Percentiles rank a stretch among this genome's conserved stretches.
These are phyloP conservation scores for Cyprinodon tularosa DNA, from an alignment of 2,113 vertebrate species.

Conservation along the genomic window DNA sequence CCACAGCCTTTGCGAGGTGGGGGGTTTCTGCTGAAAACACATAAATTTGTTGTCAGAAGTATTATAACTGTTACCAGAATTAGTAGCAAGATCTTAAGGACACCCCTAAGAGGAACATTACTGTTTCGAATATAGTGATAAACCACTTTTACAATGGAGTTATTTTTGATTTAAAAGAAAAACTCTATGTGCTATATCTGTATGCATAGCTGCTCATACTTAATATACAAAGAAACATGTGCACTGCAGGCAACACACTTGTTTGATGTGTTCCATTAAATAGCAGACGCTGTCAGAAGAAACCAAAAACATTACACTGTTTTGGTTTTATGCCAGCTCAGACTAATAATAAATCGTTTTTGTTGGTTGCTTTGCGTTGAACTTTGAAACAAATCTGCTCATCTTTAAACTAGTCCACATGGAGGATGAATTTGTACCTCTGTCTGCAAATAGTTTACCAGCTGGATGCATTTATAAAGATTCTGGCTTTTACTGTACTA, in stretches of 20 bases:
- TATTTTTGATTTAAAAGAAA: not conserved
- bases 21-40: slow-evolving; percentile 4
- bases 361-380: slow-evolving; percentile 10
- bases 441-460: slow-evolving; percentile 16
- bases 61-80: not conserved
- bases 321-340: slow-evolving; percentile 30
- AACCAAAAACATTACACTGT: slow-evolving; percentile 34
- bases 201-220: too few species aligned
- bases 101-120: not conserved
- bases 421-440: slow-evolving; percentile 31
- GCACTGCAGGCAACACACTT: not conserved
- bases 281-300: slow-evolving; percentile 6
- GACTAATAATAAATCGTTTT: slow-evolving; percentile 48
- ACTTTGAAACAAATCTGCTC: slow-evolving; percentile 46
- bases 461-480: slow-evolving; percentile 28
- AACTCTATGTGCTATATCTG: too few species aligned
- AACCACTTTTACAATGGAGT: not conserved
- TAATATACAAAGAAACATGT: not conserved
- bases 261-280: not conserved
- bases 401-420: slow-evolving; percentile 59
- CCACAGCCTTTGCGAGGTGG: not conserved
- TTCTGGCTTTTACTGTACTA: not conserved
- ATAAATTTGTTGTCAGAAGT: not conserved
- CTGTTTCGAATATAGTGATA: not conserved
- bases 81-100: not conserved